phyloP scores from a whole-genome alignment of 2,113 vertebrate species.

The Setophaga coronata region DNA sequence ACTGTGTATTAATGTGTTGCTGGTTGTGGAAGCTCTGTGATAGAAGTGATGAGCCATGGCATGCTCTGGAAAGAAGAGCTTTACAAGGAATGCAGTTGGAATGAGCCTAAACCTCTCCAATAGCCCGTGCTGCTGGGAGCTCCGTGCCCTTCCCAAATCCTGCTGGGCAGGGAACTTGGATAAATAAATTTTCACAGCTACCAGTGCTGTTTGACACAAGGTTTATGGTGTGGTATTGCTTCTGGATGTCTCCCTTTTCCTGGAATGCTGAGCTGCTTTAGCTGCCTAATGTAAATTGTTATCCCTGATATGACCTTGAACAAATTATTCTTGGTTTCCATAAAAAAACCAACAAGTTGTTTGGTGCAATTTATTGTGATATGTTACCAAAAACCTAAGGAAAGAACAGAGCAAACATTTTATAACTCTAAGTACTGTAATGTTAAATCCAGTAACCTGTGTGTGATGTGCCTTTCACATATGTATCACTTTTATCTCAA shows the following conservation, averaged over 20 bases:
- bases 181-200: not conserved
- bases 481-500: not conserved
- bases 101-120: not conserved
- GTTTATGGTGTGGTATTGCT: not conserved
- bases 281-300: not conserved
- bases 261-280: not conserved
- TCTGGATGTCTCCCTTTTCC: not conserved
- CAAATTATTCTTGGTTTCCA: not conserved
- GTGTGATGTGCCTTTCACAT: not conserved
- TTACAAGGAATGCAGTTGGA: not conserved
- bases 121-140: not conserved
- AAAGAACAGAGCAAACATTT: not conserved
- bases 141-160: not conserved
- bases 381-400: not conserved
- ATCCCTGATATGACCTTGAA: not conserved
- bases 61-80: not conserved
- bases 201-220: not conserved
- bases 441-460: not conserved
- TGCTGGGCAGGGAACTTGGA: not conserved
- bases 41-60: not conserved
- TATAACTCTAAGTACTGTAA: not conserved
- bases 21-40: not conserved
- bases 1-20: not conserved
- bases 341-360: not conserved
- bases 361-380: not conserved